Base-by-base conservation (phyloP, 1,140 invertebrate species). In the Helicoverpa zea region DNA sequence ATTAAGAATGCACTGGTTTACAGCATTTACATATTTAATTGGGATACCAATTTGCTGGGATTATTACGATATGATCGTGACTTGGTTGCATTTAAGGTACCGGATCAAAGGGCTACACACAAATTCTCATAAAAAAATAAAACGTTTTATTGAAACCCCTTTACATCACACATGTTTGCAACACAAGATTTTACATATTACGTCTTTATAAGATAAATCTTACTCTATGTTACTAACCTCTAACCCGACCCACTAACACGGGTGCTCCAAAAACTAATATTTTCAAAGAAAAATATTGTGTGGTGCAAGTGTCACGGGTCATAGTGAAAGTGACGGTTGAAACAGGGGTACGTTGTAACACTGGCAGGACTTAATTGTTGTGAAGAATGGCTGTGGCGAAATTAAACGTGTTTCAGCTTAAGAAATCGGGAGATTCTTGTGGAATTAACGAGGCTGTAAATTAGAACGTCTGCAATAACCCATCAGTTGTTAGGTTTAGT, bases 81-180 rank as follows among this genome's bases (percentile, higher is more conserved):
- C 47, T 66, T 18, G 5, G 49, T 64, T 47, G 13, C 61, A 2
- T 14, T 64, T 13, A 43, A 43, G 49, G 35, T 66, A 18, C 35
- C 16, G 35, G 10, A 47, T 30, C 61, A 66, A 49, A 18, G 18
- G 18, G 4, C 18, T 47, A 66, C 63, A 66, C 43, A n/a, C 35
- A 47, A 49, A 49, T 0, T 47, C 49, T 66, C 63, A 18, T 10
- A 1, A 66, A 14, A 47, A 66, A 66, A 66, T 47, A 64, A 30
- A 66, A 49, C 49, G 35, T 74, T 61, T 64, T 29, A 59, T 77
- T 52, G 29, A 64, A 77, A 66, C 61, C 59, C 29, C n/a, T 77
- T 77, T 77, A 54, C 75, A 63, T 77, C 75, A 77, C n/a, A 63
- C 16, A n/a, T 74, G 73, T 64, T 64, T 77, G 47, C 75, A 77